A percentile compares a stretch with the other conserved stretches of the same genome.
phyloP scores from a whole-genome alignment of 1,140 invertebrate species.

The Maconellicoccus hirsutus region DNA sequence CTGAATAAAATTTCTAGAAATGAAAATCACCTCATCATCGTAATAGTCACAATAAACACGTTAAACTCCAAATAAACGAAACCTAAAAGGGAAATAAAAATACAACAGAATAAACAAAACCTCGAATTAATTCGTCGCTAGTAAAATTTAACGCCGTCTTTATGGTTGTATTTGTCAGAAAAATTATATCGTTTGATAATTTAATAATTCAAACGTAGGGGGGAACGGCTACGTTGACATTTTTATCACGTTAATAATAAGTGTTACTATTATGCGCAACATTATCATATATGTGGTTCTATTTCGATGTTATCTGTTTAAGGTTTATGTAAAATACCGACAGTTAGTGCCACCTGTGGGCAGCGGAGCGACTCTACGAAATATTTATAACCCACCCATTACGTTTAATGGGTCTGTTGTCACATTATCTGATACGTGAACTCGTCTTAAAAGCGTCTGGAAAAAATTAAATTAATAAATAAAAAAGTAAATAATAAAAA shows the following conservation, averaged over 20 bases:
- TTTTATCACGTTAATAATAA: conserved; percentile 21
- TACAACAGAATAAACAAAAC: neutral
- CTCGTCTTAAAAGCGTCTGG: conserved; percentile 1
- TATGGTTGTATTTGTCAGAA: conserved; percentile 17
- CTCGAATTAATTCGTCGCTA: conserved; percentile 1
- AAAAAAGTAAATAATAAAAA: conserved; percentile 6
- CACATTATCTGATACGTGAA: conserved; percentile 18
- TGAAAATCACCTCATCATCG: no score
- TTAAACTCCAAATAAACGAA: no score
- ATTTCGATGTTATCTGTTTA: conserved; percentile 15
- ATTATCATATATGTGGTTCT: conserved; percentile 17
- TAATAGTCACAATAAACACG: no score
- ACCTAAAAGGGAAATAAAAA: no score
- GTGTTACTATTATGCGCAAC: conserved; percentile 19
- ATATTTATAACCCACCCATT: conserved; percentile 21
- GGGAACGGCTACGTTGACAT: neutral
- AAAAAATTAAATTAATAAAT: conserved; percentile 14
- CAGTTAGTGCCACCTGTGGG: conserved; percentile 19
- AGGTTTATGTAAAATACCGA: conserved; percentile 19
- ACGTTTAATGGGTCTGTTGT: conserved; percentile 20
- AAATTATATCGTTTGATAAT: conserved; percentile 22
- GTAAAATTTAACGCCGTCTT: neutral
- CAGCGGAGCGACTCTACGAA: neutral
- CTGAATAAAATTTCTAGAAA: no score
- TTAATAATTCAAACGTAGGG: conserved; percentile 14